Evolutionary conservation across 2,888 invertebrate genomes (phyloP).

Genomic region (Eupithecia inturbata): DNA sequence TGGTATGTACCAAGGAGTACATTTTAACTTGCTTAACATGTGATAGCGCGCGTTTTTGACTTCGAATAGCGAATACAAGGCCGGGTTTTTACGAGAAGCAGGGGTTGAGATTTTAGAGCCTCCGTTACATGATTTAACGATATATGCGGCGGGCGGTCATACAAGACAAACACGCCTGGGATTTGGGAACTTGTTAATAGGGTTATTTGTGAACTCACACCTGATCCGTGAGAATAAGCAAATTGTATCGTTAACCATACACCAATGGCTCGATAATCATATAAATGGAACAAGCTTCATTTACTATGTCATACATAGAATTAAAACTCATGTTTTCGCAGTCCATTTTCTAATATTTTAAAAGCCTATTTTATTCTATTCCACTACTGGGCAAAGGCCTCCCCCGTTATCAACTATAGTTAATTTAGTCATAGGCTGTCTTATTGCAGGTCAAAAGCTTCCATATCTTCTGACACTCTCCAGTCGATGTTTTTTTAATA

Average conservation of each 20-base stretch:
- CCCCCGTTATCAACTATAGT: neutral
- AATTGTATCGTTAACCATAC: neutral
- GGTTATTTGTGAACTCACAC: slow-evolving; percentile 1
- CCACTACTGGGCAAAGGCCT: too few species aligned
- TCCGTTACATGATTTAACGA: slow-evolving; percentile 49
- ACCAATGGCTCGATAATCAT: neutral
- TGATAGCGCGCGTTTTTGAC: neutral
- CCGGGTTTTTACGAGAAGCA: slow-evolving; percentile 48
- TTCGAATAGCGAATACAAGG: neutral
- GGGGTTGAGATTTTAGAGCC: slow-evolving; percentile 50
- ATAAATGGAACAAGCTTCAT: neutral
- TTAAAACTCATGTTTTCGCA: too few species aligned
- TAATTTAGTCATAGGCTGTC: neutral
- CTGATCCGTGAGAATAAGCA: neutral
- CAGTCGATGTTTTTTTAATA: neutral
- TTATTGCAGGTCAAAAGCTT: neutral
- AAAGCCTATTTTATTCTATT: too few species aligned
- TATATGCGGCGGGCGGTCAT: slow-evolving; percentile 25
- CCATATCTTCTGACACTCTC: neutral
- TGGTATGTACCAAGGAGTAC: neutral
- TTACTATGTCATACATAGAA: neutral
- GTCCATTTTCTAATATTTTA: too few species aligned
- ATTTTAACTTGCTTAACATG: neutral
- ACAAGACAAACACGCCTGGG: neutral
- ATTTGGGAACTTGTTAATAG: neutral